Evolutionary conservation across 1,140 invertebrate genomes (phyloP).

Genomic region (Spodoptera litura): DNA sequence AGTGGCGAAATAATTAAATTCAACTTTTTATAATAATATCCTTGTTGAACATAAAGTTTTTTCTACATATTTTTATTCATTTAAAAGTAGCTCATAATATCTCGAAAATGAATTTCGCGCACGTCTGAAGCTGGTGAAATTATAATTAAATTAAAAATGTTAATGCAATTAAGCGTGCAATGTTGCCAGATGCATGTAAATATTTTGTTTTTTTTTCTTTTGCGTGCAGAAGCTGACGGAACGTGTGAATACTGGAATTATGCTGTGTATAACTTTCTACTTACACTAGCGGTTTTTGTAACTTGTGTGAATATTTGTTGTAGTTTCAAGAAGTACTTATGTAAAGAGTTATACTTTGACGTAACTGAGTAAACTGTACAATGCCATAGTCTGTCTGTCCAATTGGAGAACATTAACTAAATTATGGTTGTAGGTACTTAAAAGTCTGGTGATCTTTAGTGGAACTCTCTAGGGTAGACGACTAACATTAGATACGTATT

Average conservation of each 20-base stretch:
- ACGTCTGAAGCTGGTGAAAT: slow-evolving; percentile 14
- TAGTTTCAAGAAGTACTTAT: no score
- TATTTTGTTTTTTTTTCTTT: slow-evolving; percentile 25
- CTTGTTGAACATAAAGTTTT: no score
- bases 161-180: slow-evolving; percentile 40
- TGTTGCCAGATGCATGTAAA: slow-evolving; percentile 26
- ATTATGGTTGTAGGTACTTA: no score
- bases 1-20: background rate
- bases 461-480: no score
- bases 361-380: no score
- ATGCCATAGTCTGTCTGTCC: no score
- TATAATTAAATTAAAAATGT: slow-evolving; percentile 46
- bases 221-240: background rate
- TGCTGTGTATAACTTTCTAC: background rate
- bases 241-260: background rate
- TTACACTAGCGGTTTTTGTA: no score
- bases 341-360: no score
- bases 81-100: slow-evolving; percentile 6
- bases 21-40: background rate
- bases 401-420: no score
- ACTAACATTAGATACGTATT: no score
- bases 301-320: no score
- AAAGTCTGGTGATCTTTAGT: no score
- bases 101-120: background rate
- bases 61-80: slow-evolving; percentile 12